These are phyloP conservation scores for Actenoides lindsayi DNA, from an alignment of 2,113 vertebrate genomes.

Conservation along the genomic window DNA sequence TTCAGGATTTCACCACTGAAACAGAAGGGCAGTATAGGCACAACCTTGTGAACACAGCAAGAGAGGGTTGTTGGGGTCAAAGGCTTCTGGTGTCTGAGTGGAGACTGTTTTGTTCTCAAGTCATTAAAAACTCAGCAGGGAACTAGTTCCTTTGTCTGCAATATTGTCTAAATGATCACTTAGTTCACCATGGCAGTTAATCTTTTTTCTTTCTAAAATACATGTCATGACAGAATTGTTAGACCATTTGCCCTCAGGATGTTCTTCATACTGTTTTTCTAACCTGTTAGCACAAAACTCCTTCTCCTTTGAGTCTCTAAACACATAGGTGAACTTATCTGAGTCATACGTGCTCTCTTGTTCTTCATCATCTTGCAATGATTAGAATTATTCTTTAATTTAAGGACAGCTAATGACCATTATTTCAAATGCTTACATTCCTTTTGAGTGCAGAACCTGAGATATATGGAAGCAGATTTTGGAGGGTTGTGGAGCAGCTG, in stretches of 20 bases:
- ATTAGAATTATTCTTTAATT: neutral
- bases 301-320: neutral
- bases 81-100: neutral
- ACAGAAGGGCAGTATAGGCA: neutral
- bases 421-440: neutral
- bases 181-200: constrained; percentile 32
- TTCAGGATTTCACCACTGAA: neutral
- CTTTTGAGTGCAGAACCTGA: neutral
- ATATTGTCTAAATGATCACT: constrained; percentile 6
- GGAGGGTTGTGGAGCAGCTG: neutral
- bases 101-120: constrained; percentile 14
- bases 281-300: neutral
- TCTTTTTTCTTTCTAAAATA: constrained; percentile 6
- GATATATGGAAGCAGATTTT: neutral
- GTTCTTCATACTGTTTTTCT: neutral
- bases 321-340: neutral
- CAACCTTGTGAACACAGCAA: neutral
- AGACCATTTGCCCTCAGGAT: constrained; percentile 28
- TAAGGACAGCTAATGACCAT: neutral
- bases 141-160: neutral
- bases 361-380: neutral
- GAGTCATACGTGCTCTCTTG: neutral
- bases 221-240: constrained; percentile 26
- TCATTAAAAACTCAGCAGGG: neutral
- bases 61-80: neutral